phyloP scores from a whole-genome alignment of 2,113 vertebrate species.

The Butorides virescens region DNA sequence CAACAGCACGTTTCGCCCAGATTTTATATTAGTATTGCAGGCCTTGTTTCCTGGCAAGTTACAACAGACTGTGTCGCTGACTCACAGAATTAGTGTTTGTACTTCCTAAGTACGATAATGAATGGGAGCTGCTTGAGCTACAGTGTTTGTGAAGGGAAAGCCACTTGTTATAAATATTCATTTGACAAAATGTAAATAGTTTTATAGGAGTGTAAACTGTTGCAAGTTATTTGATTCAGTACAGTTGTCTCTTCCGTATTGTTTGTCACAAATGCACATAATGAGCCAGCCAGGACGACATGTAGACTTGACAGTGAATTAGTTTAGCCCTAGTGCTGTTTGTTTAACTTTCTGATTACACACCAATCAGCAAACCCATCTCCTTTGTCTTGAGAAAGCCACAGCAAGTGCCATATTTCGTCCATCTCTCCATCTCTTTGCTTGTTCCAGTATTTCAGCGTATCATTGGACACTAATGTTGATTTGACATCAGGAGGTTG shows the following conservation, averaged over 20 bases:
- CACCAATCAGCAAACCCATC: constrained; percentile 62
- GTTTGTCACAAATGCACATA: constrained; percentile 71
- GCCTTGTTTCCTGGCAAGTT: not conserved
- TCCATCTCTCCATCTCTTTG: not conserved
- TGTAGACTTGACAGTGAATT: constrained; percentile 56
- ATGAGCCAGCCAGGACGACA: constrained; percentile 67
- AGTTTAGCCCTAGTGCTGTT: constrained; percentile 54
- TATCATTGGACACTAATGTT: constrained; percentile 32
- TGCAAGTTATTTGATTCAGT: constrained; percentile 71
- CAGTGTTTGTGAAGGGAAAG: constrained; percentile 59
- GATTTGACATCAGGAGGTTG: constrained; percentile 9
- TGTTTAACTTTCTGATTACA: constrained; percentile 69
- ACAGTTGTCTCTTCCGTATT: constrained; percentile 65
- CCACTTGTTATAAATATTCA: constrained; percentile 78
- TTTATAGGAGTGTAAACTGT: constrained; percentile 72
- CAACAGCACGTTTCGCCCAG: not conserved
- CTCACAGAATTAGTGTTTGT: constrained; percentile 34
- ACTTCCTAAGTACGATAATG: constrained; percentile 8
- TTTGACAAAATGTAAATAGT: constrained; percentile 75
- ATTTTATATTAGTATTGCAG: not conserved
- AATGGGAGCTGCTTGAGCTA: constrained; percentile 53
- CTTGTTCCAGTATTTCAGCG: constrained; percentile 2
- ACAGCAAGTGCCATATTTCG: not conserved
- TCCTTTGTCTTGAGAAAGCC: constrained; percentile 42
- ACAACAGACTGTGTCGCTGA: not conserved